These are phyloP conservation scores for Asarcornis scutulata DNA, from an alignment of 2,113 vertebrate species.

Conservation along the genomic window DNA sequence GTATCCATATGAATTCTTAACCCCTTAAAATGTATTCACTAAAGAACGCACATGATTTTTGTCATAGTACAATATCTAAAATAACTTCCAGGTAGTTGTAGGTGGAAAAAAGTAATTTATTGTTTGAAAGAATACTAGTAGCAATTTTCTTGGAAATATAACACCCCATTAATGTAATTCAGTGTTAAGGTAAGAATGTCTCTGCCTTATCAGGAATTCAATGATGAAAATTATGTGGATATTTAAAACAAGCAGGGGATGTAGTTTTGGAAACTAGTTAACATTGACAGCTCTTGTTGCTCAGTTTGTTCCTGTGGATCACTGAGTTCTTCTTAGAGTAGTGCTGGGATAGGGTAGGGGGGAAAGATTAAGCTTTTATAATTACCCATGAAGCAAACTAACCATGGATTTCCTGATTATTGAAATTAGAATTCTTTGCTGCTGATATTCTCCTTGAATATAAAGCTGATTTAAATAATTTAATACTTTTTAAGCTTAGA, in stretches of 20 bases:
- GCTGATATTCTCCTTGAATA: not conserved
- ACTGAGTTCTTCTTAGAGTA: not conserved
- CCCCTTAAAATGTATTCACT: not conserved
- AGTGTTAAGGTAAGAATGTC: not conserved
- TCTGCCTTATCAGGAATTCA: not conserved
- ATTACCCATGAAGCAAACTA: not conserved
- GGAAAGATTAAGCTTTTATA: not conserved
- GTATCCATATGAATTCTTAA: not conserved
- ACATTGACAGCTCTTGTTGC: not conserved
- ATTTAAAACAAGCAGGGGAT: not conserved
- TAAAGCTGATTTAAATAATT: constrained; percentile 3
- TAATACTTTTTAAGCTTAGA: not conserved
- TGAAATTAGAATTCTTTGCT: not conserved
- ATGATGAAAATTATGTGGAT: not conserved
- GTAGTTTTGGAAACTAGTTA: not conserved
- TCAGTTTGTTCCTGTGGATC: not conserved
- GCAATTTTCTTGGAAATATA: not conserved
- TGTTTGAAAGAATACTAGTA: not conserved
- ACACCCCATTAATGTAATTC: not conserved
- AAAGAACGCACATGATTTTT: not conserved
- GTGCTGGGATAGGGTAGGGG: not conserved
- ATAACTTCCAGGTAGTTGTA: not conserved
- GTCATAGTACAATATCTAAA: not conserved
- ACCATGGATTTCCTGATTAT: not conserved
- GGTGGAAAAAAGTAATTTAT: not conserved